Evolutionary conservation across 2,113 vertebrate genomes (phyloP), one percentile per base, ranked within the genome.

Genomic region (Notothenia rossii): DNA sequence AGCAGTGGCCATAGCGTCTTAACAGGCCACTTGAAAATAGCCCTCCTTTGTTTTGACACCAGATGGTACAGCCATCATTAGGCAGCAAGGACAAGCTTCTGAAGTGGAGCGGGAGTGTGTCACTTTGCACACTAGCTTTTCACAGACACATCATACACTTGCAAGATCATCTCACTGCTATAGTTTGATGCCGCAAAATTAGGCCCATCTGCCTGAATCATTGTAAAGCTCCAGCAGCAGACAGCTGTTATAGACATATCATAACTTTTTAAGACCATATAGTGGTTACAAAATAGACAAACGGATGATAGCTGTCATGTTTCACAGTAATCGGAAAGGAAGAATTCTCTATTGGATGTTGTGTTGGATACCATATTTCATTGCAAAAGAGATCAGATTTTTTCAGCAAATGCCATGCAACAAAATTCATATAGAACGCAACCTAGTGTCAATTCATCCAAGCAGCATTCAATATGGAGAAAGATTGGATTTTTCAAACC

Each of bases 91-190:
- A 75, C 77, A 11, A 29, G 77, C 56, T 54, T 78, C 69, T 48
- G 75, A 86, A 86, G 66, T 43, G 43, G 49, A 84, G 33, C 12
- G 15, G 56, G 55, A 54, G 14, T 74, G 82, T 5, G 61, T 85
- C 81, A 83, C 75, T 79, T 84, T 78, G 49, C 79, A 70, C 62
- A 64, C 82, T 58, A 83, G 85, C 68, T 53, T 89, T 83, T 86
- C 69, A 12, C 79, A 67, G 62, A 53, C 59, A n/a, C 77, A 56
- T 60, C 70, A 63, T 55, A 25, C 70, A 48, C 79, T 86, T 85
- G 49, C 67, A 48, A 58, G 36, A 77, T 79, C 22, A 64, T 65
- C 53, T 77, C 70, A 40, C 64, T 51, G 70, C 70, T 58, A 65
- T 83, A 77, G 56, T 78, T 66, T 22, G 43, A 82, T 88, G 50